These are phyloP conservation scores for Aphaenogaster rudis DNA, from an alignment of 1,140 invertebrate species.

Conservation along the genomic window DNA sequence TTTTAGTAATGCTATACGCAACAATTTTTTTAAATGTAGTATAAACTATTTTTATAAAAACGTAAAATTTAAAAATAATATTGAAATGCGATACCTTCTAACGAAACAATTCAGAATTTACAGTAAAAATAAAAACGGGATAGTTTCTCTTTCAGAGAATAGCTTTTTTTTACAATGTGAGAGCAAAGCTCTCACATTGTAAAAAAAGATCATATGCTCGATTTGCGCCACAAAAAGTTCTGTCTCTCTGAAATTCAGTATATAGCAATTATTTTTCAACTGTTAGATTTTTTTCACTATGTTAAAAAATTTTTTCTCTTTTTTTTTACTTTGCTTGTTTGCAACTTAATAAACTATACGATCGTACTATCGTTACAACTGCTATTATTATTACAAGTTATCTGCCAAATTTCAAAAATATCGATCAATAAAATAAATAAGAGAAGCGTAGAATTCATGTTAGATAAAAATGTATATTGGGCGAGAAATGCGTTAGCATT, in stretches of 20 bases:
- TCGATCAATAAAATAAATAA: not conserved
- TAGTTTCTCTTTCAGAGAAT: constrained; percentile 31
- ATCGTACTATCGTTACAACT: not conserved
- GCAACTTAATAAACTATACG: not conserved
- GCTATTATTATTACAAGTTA: not conserved
- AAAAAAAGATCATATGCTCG: constrained; percentile 34
- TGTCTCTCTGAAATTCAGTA: not conserved
- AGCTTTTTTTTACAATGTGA: not conserved
- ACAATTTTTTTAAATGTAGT: not conserved
- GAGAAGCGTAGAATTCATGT: not conserved
- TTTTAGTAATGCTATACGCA: constrained; percentile 10
- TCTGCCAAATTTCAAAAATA: not conserved
- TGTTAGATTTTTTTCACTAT: not conserved
- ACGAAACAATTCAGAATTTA: constrained; percentile 21
- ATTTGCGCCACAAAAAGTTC: constrained; percentile 17
- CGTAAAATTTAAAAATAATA: constrained; percentile 40
- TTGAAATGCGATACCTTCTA: constrained; percentile 28
- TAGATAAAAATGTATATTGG: not conserved
- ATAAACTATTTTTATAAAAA: constrained; percentile 16
- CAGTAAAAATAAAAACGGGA: constrained; percentile 22
- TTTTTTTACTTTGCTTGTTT: no score
- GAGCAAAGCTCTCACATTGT: not conserved
- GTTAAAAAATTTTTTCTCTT: constrained; percentile 9
- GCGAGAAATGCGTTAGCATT: not conserved
- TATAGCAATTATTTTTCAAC: constrained; percentile 27